phyloP scores from a whole-genome alignment of 1,140 invertebrate species.

The Pogonomyrmex californicus region DNA sequence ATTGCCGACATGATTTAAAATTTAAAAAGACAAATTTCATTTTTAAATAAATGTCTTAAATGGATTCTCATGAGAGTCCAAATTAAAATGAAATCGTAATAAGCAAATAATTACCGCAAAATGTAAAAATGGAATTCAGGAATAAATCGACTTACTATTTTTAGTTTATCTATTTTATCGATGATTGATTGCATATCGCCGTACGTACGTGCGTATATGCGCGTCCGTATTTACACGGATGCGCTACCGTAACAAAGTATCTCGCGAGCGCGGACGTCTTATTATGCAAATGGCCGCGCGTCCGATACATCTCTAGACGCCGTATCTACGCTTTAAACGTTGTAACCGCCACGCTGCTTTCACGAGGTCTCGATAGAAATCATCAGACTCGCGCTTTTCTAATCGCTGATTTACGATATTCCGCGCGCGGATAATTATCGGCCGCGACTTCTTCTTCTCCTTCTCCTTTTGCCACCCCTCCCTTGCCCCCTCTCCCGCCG shows the following conservation, averaged over 20 bases:
- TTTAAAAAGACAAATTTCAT: neutral
- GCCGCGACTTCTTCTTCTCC: neutral
- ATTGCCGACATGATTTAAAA: neutral
- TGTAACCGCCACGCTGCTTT: conserved; percentile 41
- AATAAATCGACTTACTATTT: neutral
- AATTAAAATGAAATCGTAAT: neutral
- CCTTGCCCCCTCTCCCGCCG: too few relatives aligned
- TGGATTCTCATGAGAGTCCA: neutral
- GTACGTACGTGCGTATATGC: neutral
- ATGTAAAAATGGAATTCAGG: neutral
- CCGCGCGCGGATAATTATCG: conserved; percentile 45
- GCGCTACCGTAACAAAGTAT: conserved; percentile 13
- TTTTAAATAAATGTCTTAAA: neutral
- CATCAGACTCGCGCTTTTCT: conserved; percentile 55
- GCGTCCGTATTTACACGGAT: neutral
- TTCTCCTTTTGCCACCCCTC: neutral
- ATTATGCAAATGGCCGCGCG: conserved; percentile 50
- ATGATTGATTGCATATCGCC: neutral
- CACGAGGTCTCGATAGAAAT: conserved; percentile 56
- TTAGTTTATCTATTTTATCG: too few relatives aligned
- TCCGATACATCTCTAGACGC: conserved; percentile 9
- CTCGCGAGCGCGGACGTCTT: conserved; percentile 24
- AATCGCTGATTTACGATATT: conserved; percentile 62
- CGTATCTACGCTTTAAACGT: conserved; percentile 27
- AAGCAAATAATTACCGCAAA: neutral